Evolutionary conservation across 2,797 vertebrate species (phyloP).

Genomic region (Acomys russatus): DNA sequence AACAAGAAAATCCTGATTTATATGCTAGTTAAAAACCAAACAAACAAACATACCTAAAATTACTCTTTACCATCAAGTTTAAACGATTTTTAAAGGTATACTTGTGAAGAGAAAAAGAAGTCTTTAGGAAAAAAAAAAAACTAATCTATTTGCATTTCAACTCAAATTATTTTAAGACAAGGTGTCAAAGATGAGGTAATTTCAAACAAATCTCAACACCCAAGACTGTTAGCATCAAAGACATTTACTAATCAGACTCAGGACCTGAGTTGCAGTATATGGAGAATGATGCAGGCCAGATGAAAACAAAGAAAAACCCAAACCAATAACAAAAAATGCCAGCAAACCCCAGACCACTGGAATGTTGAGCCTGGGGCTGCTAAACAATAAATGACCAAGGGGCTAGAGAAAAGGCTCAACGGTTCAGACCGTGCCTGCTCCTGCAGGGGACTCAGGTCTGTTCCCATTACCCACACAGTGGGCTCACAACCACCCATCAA

Average conservation of each 20-base stretch:
- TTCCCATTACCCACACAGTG: background rate
- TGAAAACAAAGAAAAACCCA: background rate
- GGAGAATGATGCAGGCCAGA: background rate
- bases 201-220: conserved; percentile 21
- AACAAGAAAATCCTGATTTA: conserved; percentile 48
- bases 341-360: background rate
- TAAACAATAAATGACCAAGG: conserved; percentile 44
- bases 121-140: conserved; percentile 21
- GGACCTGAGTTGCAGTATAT: background rate
- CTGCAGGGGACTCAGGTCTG: background rate
- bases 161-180: background rate
- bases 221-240: background rate
- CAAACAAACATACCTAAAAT: conserved; percentile 57
- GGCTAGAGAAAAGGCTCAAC: background rate
- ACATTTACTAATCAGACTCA: conserved; percentile 10
- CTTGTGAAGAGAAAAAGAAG: background rate
- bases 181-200: background rate
- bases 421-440: background rate
- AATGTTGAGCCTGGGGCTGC: background rate
- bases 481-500: background rate
- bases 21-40: background rate
- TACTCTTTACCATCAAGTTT: background rate
- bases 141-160: conserved; percentile 32
- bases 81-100: background rate
- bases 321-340: background rate